These are phyloP conservation scores for Strigops habroptila DNA, from an alignment of 2,113 vertebrate species.

Conservation along the genomic window DNA sequence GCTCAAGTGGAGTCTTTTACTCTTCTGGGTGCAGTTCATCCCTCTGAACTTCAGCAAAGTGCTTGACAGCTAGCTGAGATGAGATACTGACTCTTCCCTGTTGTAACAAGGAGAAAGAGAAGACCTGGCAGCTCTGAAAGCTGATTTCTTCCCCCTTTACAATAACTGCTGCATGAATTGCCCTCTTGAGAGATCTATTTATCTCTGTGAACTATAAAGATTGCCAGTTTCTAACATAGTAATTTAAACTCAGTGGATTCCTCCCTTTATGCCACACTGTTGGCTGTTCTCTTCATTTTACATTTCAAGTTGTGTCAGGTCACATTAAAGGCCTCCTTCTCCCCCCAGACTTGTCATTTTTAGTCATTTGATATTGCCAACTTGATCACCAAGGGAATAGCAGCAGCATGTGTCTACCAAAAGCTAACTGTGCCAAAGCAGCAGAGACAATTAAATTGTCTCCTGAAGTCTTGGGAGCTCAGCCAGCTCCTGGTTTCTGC, in stretches of 20 bases:
- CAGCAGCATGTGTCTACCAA: background rate
- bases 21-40: background rate
- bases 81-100: background rate
- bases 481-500: background rate
- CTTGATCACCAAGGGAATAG: background rate
- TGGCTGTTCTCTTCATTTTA: constrained; percentile 1
- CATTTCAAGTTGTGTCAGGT: background rate
- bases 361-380: constrained; percentile 25
- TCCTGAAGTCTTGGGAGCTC: constrained; percentile 15
- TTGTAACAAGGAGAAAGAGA: background rate
- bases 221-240: constrained; percentile 11
- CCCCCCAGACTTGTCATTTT: background rate
- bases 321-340: background rate
- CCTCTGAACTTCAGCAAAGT: constrained; percentile 4
- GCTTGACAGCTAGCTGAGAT: background rate
- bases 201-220: constrained; percentile 18
- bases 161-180: constrained; percentile 23
- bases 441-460: constrained; percentile 28
- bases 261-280: background rate
- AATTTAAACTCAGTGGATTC: constrained; percentile 8
- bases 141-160: constrained; percentile 24
- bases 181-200: constrained; percentile 2
- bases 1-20: background rate
- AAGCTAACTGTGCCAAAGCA: constrained; percentile 16
- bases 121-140: background rate